A percentile compares a stretch with the other conserved stretches of the same genome.
phyloP scores from a whole-genome alignment of 2,113 vertebrate species.

The Pogona vitticeps region DNA sequence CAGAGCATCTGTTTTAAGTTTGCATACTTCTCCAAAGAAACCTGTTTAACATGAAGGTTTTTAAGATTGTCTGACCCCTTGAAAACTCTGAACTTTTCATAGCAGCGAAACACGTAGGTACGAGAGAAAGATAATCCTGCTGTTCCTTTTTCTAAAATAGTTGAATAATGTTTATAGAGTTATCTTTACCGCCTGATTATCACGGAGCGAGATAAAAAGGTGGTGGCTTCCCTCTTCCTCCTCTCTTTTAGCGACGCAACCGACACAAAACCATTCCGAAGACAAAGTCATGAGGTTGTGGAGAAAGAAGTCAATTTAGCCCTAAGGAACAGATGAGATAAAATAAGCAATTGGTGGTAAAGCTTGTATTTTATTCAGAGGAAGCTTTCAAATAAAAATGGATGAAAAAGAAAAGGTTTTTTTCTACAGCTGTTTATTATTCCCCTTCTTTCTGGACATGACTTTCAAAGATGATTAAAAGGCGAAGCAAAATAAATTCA shows the following conservation, averaged over 20 bases:
- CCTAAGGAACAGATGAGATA: constrained; percentile 22
- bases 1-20: constrained; percentile 18
- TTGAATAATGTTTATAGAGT: not conserved
- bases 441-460: constrained; percentile 25
- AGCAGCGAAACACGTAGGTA: not conserved
- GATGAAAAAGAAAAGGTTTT: not conserved
- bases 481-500: not conserved
- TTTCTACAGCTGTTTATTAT: not conserved
- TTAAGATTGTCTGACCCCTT: constrained; percentile 4
- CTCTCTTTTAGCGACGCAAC: not conserved
- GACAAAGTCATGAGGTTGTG: not conserved
- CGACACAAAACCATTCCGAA: not conserved
- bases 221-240: not conserved
- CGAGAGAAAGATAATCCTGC: not conserved
- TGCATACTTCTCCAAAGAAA: constrained; percentile 8
- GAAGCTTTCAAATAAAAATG: constrained; percentile 34
- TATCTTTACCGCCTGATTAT: constrained; percentile 23
- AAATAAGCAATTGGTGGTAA: constrained; percentile 35
- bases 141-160: not conserved
- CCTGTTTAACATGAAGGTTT: constrained; percentile 22
- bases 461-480: constrained; percentile 28
- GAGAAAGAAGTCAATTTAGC: constrained; percentile 18
- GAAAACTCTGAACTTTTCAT: not conserved
- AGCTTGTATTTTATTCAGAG: constrained; percentile 14
- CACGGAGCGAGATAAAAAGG: constrained; percentile 15